phyloP scores from a whole-genome alignment of 2,888 invertebrate genomes.

The Ametastegia equiseti region DNA sequence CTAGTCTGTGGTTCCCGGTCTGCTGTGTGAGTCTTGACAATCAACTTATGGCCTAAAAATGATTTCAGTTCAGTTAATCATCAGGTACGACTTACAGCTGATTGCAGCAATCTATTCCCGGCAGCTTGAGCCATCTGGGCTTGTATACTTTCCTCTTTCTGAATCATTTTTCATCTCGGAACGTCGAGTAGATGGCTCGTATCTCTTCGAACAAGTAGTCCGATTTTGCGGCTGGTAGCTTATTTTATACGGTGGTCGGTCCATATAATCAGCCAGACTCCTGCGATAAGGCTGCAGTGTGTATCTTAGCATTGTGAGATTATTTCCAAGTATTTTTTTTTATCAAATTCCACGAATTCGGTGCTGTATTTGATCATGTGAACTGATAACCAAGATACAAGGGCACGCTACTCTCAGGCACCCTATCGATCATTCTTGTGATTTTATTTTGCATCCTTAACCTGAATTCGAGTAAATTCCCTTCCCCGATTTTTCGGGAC shows the following conservation, averaged over 20 bases:
- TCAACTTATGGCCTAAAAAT: constrained; percentile 40
- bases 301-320: background rate
- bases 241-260: background rate
- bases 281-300: background rate
- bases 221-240: too few species aligned
- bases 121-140: constrained; percentile 59
- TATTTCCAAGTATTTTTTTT: too few species aligned
- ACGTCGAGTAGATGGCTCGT: background rate
- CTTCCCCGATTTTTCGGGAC: too few species aligned
- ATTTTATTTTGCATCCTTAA: too few species aligned
- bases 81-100: constrained; percentile 57
- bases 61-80: too few species aligned
- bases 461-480: too few species aligned
- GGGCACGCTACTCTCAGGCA: too few species aligned
- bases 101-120: constrained; percentile 62
- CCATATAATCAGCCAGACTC: background rate
- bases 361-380: too few species aligned
- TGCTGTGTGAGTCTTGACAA: too few species aligned
- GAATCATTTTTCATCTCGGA: constrained; percentile 51
- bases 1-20: constrained; percentile 50
- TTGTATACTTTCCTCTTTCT: constrained; percentile 59
- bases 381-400: too few species aligned
- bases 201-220: background rate
- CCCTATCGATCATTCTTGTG: too few species aligned
- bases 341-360: too few species aligned